Evolutionary conservation across 2,113 vertebrate species (phyloP), one percentile per base, ranked within the genome.

Genomic region (Blennius ocellaris): DNA sequence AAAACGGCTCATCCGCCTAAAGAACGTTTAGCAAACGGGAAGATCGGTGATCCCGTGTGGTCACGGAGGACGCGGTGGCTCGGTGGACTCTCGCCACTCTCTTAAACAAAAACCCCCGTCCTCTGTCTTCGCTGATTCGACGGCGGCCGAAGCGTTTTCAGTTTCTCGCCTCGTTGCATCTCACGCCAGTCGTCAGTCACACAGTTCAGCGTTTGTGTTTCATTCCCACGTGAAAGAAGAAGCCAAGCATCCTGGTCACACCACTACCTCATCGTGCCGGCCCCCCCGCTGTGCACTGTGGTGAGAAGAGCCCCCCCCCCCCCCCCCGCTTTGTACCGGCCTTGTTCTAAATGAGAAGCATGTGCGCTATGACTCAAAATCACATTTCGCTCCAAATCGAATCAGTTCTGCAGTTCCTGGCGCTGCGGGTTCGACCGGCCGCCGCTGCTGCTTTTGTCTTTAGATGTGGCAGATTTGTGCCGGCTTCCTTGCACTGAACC

Each of bases 331-430:
- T 73, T 74, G 72, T 63, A 40, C 49, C 82, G 72, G 83, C 76
- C 70, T 56, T 40, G 16, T 39, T 59, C 76, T 66, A 84, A 90
- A 90, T 89, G 80, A 85, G 80, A 91, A 89, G 80, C 90, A 86
- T 86, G 87, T 89, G 88, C 82, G 62, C 78, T 37, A 49, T 82
- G 87, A 86, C 80, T 86, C 69, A 38, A 84, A 91, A 88, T 87
- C 80, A 69, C 80, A 90, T 88, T 88, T 88, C 55, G 38, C 58
- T 69, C 74, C 37, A 85, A 88, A 90, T 91, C 80, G 40, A 91
- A 90, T 88, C 82, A 83, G 76, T 75, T 79, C 21, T 66, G 65
- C 69, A 38, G 60, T 75, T 76, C 43, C 61, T 69, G 65, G 41
- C 71, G 69, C 72, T 64, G 55, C 11, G 39, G 12, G 36, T 83